Evolutionary conservation across 2,888 invertebrate species (phyloP).

Genomic region (Holacanthella duospinosa): DNA sequence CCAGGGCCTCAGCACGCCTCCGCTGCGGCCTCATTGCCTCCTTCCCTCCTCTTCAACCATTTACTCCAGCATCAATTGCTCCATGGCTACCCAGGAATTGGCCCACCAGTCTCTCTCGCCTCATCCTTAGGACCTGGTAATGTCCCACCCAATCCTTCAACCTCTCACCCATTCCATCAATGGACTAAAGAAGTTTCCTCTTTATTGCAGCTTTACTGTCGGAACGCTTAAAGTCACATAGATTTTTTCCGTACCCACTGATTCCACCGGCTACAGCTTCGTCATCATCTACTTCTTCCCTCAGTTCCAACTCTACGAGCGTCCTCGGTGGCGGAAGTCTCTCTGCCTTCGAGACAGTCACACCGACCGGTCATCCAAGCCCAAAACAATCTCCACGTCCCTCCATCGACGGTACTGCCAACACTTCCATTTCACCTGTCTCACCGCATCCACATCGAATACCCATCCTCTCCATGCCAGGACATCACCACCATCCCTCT

Average conservation of each 20-base stretch:
- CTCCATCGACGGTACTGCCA: constrained; percentile 25
- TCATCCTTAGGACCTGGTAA: constrained; percentile 38
- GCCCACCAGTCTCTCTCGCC: constrained; percentile 46
- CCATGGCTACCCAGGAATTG: constrained; percentile 34
- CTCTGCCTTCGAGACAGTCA: constrained; percentile 81
- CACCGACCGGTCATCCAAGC: constrained; percentile 53
- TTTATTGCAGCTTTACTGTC: constrained; percentile 42
- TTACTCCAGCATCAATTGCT: constrained; percentile 39
- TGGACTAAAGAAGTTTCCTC: constrained; percentile 33
- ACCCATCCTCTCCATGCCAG: constrained; percentile 15
- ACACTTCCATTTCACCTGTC: constrained; percentile 14
- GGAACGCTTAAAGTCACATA: constrained; percentile 49
- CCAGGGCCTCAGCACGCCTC: constrained; percentile 43
- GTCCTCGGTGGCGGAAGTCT: constrained; percentile 50
- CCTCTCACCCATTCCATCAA: constrained; percentile 1
- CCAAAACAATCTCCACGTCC: constrained; percentile 46
- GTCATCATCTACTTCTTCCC: constrained; percentile 38
- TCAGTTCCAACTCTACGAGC: constrained; percentile 38
- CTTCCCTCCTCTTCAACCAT: constrained; percentile 39
- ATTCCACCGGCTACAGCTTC: constrained; percentile 52
- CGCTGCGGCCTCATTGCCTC: constrained; percentile 36
- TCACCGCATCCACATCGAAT: constrained; percentile 17
- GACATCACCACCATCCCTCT: constrained; percentile 42
- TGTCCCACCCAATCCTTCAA: background rate
- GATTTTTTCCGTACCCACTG: constrained; percentile 76